Percentiles rank a stretch among this genome's conserved stretches.
Conservation (phyloP, 2,113 vertebrate species). For the Tachysurus vachellii region DNA sequence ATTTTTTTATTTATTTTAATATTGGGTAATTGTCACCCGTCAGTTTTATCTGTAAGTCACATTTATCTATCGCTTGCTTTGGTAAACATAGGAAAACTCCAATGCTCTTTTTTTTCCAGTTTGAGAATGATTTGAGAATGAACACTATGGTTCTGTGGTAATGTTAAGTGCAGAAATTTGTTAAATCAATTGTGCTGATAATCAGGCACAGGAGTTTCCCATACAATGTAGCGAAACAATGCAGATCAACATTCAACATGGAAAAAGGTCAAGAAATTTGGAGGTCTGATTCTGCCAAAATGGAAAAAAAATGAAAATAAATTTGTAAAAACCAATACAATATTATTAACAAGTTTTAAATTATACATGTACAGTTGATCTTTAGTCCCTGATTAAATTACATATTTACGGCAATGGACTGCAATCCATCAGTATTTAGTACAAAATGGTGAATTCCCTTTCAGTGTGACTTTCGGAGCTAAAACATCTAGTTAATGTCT, state of each 20-base stretch:
- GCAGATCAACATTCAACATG: slow-evolving; percentile 39
- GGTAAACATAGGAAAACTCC: slow-evolving; percentile 57
- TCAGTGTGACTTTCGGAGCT: too few species aligned
- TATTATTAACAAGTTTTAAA: neutral
- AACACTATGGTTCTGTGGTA: neutral
- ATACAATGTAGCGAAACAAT: slow-evolving; percentile 47
- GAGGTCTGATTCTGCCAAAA: neutral
- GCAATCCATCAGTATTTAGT: neutral
- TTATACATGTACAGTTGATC: neutral
- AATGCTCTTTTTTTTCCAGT: slow-evolving; percentile 33
- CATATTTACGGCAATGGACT: neutral
- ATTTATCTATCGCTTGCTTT: slow-evolving; percentile 43
- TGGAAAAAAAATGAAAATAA: neutral
- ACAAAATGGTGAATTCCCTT: too few species aligned
- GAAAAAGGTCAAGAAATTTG: slow-evolving; percentile 20
- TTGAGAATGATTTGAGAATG: neutral
- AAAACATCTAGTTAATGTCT: too few species aligned
- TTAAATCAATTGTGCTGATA: slow-evolving; percentile 2
- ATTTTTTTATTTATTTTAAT: slow-evolving; percentile 64
- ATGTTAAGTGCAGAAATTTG: neutral
- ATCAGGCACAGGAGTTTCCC: slow-evolving; percentile 61
- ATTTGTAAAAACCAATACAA: neutral
- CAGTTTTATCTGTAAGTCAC: slow-evolving; percentile 46
- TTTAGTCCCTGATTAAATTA: neutral
- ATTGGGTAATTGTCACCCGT: slow-evolving; percentile 55